A percentile compares a stretch with the other conserved stretches of the same genome.
These are phyloP conservation scores for Umimayanthus kanabou DNA, from an alignment of 92 coral and sea anemone species.

Conservation along the genomic window DNA sequence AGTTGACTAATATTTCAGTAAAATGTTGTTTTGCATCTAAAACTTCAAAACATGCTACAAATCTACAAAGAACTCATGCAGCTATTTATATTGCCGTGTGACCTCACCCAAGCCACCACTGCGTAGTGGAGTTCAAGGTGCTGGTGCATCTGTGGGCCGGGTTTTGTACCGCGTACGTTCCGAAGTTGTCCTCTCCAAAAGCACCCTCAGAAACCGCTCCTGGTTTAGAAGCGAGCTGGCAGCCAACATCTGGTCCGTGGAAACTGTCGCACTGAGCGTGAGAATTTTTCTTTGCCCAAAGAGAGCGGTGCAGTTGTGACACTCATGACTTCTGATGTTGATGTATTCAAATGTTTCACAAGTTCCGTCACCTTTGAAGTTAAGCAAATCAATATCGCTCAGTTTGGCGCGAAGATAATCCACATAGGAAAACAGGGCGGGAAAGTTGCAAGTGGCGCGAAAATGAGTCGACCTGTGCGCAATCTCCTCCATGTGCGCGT, in stretches of 20 bases:
- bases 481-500: background rate
- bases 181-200: slow-evolving; percentile 22
- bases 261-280: slow-evolving; percentile 3
- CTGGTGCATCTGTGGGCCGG: background rate
- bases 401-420: background rate
- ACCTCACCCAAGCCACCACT: background rate
- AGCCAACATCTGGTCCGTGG: background rate
- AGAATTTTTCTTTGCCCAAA: background rate
- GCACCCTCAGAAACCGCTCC: background rate
- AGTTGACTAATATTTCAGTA: too few relatives aligned
- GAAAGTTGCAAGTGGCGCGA: background rate
- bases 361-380: background rate
- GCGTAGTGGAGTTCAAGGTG: slow-evolving; percentile 1
- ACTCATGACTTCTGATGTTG: background rate
- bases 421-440: background rate
- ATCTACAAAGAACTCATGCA: background rate
- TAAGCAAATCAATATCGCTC: background rate
- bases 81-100: background rate
- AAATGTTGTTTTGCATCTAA: too few relatives aligned
- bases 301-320: slow-evolving; percentile 6
- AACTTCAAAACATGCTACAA: background rate
- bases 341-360: slow-evolving; percentile 1
- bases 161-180: slow-evolving; percentile 3
- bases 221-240: background rate
- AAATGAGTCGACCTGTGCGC: slow-evolving; percentile 1